A percentile compares a stretch with the other conserved stretches of the same genome.
phyloP scores from a whole-genome alignment of 2,888 invertebrate species.

The Trypoxylon attenuatum region DNA sequence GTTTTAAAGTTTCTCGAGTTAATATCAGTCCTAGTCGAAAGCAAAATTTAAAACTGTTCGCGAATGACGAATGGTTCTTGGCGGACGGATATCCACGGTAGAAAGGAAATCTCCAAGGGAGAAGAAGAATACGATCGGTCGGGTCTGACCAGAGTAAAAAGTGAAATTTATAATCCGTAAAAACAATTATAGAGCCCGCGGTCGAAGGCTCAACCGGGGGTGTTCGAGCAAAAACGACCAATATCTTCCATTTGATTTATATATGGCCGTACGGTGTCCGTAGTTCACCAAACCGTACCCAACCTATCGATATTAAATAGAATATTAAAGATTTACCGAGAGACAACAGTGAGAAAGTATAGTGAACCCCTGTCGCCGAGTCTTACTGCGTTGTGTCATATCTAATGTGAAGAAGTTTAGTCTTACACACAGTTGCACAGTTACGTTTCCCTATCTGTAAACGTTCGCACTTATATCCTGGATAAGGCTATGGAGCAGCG shows the following conservation, averaged over 20 bases:
- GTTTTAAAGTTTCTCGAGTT: neutral
- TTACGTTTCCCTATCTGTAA: neutral
- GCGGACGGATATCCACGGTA: slow-evolving; percentile 5
- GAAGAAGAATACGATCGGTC: slow-evolving; percentile 32
- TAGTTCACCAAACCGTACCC: slow-evolving; percentile 38
- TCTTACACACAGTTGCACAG: neutral
- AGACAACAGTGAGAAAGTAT: slow-evolving; percentile 56
- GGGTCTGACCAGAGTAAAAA: slow-evolving; percentile 39
- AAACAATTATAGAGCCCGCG: slow-evolving; percentile 68
- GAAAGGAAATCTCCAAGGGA: slow-evolving; percentile 41
- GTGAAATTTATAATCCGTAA: slow-evolving; percentile 73
- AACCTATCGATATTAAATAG: slow-evolving; percentile 67
- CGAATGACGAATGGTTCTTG: slow-evolving; percentile 34
- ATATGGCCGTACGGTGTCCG: slow-evolving; percentile 51
- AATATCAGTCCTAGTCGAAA: neutral
- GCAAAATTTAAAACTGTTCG: slow-evolving; percentile 5
- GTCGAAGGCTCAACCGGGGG: slow-evolving; percentile 31
- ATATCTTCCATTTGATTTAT: slow-evolving; percentile 72
- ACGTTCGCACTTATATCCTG: slow-evolving; percentile 8
- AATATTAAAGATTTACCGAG: slow-evolving; percentile 70
- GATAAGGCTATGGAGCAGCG: slow-evolving; percentile 23
- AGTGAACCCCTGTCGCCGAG: neutral
- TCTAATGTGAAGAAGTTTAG: slow-evolving; percentile 28
- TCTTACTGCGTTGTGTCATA: neutral
- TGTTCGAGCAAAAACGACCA: slow-evolving; percentile 66